phyloP scores from a whole-genome alignment of 2,888 invertebrate genomes.

The Euspilapteryx auroguttella region DNA sequence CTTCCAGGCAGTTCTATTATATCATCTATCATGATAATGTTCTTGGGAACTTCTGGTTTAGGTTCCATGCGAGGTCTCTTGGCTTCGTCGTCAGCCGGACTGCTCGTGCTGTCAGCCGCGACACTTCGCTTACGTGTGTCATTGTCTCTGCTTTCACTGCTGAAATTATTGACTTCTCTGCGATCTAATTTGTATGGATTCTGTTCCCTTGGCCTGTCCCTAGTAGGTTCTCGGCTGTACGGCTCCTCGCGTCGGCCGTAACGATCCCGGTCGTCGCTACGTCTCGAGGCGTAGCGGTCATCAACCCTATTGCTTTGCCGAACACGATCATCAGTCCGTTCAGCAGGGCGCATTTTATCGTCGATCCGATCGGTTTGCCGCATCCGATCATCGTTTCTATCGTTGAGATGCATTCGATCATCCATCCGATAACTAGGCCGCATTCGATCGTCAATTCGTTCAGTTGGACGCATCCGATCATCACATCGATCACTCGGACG shows the following conservation, averaged over 20 bases:
- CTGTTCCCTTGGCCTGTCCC: conserved; percentile 5
- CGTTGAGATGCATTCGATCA: conserved; percentile 4
- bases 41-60: not conserved
- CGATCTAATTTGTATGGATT: conserved; percentile 7
- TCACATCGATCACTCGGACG: too few species aligned
- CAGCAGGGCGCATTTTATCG: not conserved
- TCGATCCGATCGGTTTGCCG: too few species aligned
- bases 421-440: too few species aligned
- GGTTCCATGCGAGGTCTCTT: not conserved
- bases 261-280: not conserved
- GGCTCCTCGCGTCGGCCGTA: conserved; percentile 9
- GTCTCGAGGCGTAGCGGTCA: too few species aligned
- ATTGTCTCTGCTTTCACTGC: conserved; percentile 21
- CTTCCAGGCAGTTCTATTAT: conserved; percentile 80
- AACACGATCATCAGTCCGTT: not conserved
- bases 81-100: too few species aligned
- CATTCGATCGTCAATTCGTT: conserved; percentile 9
- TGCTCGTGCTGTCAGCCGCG: not conserved
- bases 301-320: too few species aligned
- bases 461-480: too few species aligned
- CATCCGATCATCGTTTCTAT: not conserved
- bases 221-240: too few species aligned
- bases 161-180: conserved; percentile 5
- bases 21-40: conserved; percentile 75
- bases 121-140: conserved; percentile 26